Evolutionary conservation across 2,888 invertebrate genomes (phyloP), one percentile per base, ranked within the genome.

Genomic region (Geotrupes spiniger): DNA sequence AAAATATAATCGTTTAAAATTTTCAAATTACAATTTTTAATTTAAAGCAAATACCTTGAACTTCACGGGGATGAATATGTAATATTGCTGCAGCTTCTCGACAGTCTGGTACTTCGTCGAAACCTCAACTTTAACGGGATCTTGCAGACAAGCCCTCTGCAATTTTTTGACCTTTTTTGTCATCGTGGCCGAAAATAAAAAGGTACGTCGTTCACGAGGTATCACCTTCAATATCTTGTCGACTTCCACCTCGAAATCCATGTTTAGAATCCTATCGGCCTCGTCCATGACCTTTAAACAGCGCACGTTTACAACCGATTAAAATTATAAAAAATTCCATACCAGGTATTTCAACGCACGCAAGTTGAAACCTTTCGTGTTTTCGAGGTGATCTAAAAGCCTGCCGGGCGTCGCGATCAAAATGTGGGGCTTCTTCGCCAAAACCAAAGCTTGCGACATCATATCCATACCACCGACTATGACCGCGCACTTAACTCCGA

Each of bases 401-500:
- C 98, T 77, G 4, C 98, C 98, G 0, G 98, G 98, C 0, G 99
- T 99, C 0, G 97, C 97, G 31, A 99, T 92, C 52, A 99, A 83
- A 59, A 99, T 87, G 68, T 99, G 99, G 0, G 99, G 99, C 63
- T 97, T 95, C 71, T 95, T 97, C 1, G 93, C 92, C 39, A 99
- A 74, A 62, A 87, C 81, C 50, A 97, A 74, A 0, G 93, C 84
- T 69, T 99, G 99, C 0, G 93, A 87, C 66, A 92, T 89, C 94
- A 97, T 97, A 68, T 99, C 98, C 84, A 98, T 94, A 1, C 99
- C 99, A 37, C 99, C 99, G 2, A 99, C 98, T 64, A 99, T 88
- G 0, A 98, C 97, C 43, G 87, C 92, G 74, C 91, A 92, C 78
- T 94, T 93, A 1, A 99, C 89, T 28, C 97, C 97, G 68, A 99